phyloP scores from a whole-genome alignment of 2,113 vertebrate species.

The Hystrix cristata region DNA sequence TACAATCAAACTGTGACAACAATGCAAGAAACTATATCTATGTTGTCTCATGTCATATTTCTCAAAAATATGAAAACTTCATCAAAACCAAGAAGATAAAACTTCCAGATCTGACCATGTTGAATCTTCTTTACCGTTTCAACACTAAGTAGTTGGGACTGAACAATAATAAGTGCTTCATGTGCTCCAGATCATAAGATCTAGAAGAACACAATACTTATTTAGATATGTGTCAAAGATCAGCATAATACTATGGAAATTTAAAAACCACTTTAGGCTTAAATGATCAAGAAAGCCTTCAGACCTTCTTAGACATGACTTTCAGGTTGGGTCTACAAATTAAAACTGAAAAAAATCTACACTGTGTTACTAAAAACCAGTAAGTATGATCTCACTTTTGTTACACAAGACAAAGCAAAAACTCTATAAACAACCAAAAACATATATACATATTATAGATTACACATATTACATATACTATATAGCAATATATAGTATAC shows the following conservation, averaged over 20 bases:
- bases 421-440: background rate
- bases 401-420: conserved; percentile 41
- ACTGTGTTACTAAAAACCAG: background rate
- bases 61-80: background rate
- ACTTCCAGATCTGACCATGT: conserved; percentile 1
- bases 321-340: background rate
- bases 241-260: background rate
- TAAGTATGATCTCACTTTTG: background rate
- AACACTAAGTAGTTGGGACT: background rate
- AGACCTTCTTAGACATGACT: background rate
- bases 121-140: background rate
- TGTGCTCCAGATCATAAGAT: background rate
- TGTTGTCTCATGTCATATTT: background rate
- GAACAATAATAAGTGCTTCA: background rate
- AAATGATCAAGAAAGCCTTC: background rate
- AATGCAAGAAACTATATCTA: background rate
- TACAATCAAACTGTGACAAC: background rate
- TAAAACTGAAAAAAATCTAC: background rate
- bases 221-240: background rate
- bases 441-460: too few relatives aligned
- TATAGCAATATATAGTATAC: too few relatives aligned
- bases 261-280: background rate
- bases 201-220: background rate
- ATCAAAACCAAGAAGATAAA: background rate
- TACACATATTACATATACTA: too few relatives aligned